Conservation (phyloP, 2,113 vertebrate species). For the human region DNA sequence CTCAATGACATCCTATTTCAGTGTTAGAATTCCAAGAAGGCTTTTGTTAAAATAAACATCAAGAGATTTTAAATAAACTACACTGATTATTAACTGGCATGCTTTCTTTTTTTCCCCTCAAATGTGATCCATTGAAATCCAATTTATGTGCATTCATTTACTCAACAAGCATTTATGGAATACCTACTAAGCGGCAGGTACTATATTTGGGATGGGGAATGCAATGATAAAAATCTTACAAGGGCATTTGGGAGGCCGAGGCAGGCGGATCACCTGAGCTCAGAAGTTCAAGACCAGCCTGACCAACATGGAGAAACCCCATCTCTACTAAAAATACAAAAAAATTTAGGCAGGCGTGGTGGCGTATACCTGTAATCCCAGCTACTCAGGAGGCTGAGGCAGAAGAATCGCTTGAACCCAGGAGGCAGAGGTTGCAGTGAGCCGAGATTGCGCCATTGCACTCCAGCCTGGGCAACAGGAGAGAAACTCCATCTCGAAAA, state of each 20-base stretch:
- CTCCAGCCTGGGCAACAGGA: no score
- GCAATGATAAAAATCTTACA: neutral
- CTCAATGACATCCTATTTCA: constrained; percentile 52
- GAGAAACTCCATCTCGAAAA: no score
- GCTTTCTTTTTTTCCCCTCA: neutral
- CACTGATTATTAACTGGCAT: constrained; percentile 55
- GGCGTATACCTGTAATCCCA: no score
- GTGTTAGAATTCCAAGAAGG: constrained; percentile 53
- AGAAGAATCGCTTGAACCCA: no score
- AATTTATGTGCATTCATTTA: neutral
- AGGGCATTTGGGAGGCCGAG: neutral
- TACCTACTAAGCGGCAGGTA: neutral
- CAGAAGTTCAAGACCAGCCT: no score
- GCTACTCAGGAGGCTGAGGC: no score
- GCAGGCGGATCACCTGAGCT: no score
- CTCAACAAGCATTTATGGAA: neutral
- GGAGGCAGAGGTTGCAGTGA: no score
- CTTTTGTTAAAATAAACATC: constrained; percentile 64
- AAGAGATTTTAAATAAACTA: constrained; percentile 48
- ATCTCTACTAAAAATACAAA: no score
- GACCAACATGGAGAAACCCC: no score
- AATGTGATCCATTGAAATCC: neutral
- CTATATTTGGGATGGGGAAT: neutral
- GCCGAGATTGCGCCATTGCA: no score
- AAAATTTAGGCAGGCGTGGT: no score